These are phyloP conservation scores for Mantis religiosa DNA, from an alignment of 2,888 invertebrate genomes.

Conservation along the genomic window DNA sequence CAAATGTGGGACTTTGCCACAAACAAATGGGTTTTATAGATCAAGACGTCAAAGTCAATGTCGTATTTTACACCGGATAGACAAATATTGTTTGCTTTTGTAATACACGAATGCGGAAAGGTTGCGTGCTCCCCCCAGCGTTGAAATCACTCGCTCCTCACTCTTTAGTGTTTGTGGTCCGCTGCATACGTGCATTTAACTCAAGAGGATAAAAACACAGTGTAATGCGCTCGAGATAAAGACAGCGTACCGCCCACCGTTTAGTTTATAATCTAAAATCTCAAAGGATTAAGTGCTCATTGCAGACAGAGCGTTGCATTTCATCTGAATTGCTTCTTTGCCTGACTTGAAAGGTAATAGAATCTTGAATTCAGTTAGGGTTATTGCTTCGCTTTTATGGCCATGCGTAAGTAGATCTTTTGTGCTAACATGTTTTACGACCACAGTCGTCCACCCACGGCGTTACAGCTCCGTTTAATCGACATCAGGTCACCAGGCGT, in stretches of 20 bases:
- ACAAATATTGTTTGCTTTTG: no score
- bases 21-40: no score
- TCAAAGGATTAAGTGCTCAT: background rate
- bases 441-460: background rate
- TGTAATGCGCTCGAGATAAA: background rate
- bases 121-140: background rate
- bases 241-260: background rate
- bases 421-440: background rate
- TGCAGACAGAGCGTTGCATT: background rate
- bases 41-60: no score
- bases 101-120: no score
- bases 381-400: background rate
- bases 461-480: background rate
- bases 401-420: background rate
- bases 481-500: background rate
- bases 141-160: background rate
- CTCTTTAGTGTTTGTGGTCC: background rate
- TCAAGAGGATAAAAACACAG: background rate
- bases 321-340: background rate
- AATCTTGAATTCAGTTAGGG: background rate
- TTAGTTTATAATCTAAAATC: background rate
- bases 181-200: background rate
- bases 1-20: no score
- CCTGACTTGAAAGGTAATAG: background rate
- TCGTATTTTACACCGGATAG: no score